phyloP scores from a whole-genome alignment of 2,113 vertebrate genomes.

The Sterrhoptilus dennistouni region DNA sequence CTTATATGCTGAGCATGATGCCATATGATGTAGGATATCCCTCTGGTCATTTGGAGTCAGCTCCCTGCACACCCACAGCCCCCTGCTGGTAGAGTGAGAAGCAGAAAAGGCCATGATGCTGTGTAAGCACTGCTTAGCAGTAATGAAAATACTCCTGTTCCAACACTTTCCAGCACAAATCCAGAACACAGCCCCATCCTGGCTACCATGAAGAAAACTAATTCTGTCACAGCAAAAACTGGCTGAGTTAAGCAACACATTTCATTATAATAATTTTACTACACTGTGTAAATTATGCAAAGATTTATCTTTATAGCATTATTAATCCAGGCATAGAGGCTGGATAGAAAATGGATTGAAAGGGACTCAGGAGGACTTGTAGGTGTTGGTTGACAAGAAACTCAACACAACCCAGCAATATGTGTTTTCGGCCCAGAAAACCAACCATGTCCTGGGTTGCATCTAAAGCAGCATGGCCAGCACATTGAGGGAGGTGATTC shows the following conservation, averaged over 20 bases:
- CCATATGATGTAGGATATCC: background rate
- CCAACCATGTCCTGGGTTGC: background rate
- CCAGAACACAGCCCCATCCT: background rate
- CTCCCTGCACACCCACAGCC: rapidly evolving
- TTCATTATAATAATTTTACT: background rate
- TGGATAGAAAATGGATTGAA: background rate
- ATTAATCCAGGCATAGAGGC: background rate
- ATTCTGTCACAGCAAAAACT: background rate
- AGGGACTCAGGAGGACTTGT: background rate
- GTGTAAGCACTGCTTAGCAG: background rate
- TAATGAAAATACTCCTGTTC: background rate
- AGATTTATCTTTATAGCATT: background rate
- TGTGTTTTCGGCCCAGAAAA: background rate
- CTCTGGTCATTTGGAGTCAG: background rate
- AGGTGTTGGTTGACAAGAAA: background rate
- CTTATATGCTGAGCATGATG: background rate
- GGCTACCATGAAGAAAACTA: background rate
- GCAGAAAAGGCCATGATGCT: background rate
- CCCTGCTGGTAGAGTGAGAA: background rate
- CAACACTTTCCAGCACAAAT: background rate
- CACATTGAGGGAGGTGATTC: background rate
- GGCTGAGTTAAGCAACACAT: background rate
- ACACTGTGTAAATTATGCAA: background rate
- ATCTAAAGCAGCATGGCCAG: background rate
- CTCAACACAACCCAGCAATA: rapidly evolving